These are phyloP conservation scores for Athrips mouffetella DNA, from an alignment of 2,888 invertebrate genomes.

Conservation along the genomic window DNA sequence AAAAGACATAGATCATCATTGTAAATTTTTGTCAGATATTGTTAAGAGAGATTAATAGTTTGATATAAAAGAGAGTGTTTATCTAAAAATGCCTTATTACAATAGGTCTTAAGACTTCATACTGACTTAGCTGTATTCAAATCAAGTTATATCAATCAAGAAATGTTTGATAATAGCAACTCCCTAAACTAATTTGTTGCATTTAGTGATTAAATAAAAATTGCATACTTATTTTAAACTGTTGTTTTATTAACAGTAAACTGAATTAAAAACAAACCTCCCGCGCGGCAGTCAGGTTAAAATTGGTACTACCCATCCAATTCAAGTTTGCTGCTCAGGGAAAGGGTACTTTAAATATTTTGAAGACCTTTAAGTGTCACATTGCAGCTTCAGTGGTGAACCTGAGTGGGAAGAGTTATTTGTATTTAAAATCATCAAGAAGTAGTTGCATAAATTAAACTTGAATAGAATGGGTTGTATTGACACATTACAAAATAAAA, in stretches of 20 bases:
- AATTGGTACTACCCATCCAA: no score
- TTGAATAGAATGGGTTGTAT: no score
- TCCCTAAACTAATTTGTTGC: slow-evolving; percentile 73
- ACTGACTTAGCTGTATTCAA: slow-evolving; percentile 69
- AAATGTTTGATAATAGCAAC: slow-evolving; percentile 62
- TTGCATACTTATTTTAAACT: slow-evolving; percentile 75
- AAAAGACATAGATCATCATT: slow-evolving; percentile 56
- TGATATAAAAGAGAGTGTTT: slow-evolving; percentile 74
- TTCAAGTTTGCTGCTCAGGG: no score
- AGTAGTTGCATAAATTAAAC: no score
- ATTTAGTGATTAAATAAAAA: slow-evolving; percentile 76
- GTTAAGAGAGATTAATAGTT: slow-evolving; percentile 73
- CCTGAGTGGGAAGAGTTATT: no score
- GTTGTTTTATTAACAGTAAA: slow-evolving; percentile 28
- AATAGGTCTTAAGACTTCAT: slow-evolving; percentile 74
- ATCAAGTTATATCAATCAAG: slow-evolving; percentile 54
- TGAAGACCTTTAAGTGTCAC: no score
- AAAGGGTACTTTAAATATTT: no score
- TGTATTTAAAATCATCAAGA: no score
- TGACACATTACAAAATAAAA: no score
- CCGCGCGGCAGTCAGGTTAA: no score
- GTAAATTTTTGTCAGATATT: slow-evolving; percentile 65
- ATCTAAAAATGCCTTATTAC: slow-evolving; percentile 77
- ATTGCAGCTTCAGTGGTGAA: no score
- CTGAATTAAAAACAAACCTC: not conserved